Evolutionary conservation across 1,140 invertebrate genomes (phyloP).

Genomic region (Drosophila persimilis): DNA sequence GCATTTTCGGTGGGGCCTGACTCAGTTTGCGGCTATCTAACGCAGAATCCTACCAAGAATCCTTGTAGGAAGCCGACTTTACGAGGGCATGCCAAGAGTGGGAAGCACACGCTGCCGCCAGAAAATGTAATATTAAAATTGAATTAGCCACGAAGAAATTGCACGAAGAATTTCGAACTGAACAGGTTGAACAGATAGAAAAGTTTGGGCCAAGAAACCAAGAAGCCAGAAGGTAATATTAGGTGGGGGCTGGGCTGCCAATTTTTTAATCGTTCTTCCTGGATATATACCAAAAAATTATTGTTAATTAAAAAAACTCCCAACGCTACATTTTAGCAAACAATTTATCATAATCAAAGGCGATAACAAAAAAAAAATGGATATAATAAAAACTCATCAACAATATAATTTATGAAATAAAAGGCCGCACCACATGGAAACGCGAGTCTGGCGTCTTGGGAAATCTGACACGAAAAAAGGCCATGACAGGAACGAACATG

Average conservation of each 20-base stretch:
- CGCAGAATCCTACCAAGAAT: constrained; percentile 23
- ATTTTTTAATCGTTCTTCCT: too few relatives aligned
- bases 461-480: constrained; percentile 16
- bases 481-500: constrained; percentile 15
- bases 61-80: constrained; percentile 35
- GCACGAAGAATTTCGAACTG: constrained; percentile 24
- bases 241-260: not conserved
- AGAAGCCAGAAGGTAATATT: not conserved
- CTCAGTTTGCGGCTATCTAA: constrained; percentile 10
- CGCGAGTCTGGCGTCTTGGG: constrained; percentile 47
- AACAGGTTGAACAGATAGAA: not conserved
- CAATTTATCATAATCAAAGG: constrained; percentile 72
- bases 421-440: constrained; percentile 33
- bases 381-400: constrained; percentile 69
- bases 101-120: constrained; percentile 43
- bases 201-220: not conserved
- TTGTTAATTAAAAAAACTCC: constrained; percentile 9
- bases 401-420: constrained; percentile 62
- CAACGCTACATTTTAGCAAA: constrained; percentile 6
- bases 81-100: constrained; percentile 20
- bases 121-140: constrained; percentile 77
- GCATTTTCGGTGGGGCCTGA: constrained; percentile 17
- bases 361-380: constrained; percentile 47
- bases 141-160: constrained; percentile 62
- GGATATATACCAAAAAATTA: not conserved